Percentiles rank a stretch among this genome's conserved stretches.
Evolutionary conservation across 2,113 vertebrate species (phyloP).

Genomic region (Dermatemys mawii): DNA sequence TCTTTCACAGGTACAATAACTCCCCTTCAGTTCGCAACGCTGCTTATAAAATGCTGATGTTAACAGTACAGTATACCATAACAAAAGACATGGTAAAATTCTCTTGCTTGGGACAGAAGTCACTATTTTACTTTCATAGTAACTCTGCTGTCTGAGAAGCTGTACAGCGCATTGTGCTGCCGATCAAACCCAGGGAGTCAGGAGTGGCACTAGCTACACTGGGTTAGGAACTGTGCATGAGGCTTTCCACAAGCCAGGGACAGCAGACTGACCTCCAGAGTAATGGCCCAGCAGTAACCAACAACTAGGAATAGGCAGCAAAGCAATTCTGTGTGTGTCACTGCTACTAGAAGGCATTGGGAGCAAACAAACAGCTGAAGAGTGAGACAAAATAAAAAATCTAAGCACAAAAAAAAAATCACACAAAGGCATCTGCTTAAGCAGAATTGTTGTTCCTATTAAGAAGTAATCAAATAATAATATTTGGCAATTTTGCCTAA

Average conservation of each 20-base stretch:
- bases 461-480: not conserved
- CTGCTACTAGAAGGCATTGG: too few species aligned
- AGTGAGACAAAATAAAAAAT: not conserved
- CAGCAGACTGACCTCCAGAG: too few species aligned
- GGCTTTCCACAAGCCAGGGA: too few species aligned
- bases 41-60: not conserved
- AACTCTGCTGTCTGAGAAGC: not conserved
- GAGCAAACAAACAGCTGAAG: not conserved
- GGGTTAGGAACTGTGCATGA: not conserved
- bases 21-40: not conserved
- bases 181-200: not conserved
- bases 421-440: not conserved
- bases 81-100: not conserved
- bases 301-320: too few species aligned
- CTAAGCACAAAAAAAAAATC: not conserved
- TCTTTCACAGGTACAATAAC: not conserved
- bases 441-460: not conserved
- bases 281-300: too few species aligned
- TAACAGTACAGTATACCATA: not conserved
- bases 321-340: too few species aligned
- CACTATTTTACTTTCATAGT: not conserved
- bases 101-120: not conserved
- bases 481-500: not conserved
- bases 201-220: not conserved
- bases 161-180: not conserved